These are phyloP conservation scores for Latrodectus elegans DNA, from an alignment of 2,888 invertebrate genomes.

Conservation along the genomic window DNA sequence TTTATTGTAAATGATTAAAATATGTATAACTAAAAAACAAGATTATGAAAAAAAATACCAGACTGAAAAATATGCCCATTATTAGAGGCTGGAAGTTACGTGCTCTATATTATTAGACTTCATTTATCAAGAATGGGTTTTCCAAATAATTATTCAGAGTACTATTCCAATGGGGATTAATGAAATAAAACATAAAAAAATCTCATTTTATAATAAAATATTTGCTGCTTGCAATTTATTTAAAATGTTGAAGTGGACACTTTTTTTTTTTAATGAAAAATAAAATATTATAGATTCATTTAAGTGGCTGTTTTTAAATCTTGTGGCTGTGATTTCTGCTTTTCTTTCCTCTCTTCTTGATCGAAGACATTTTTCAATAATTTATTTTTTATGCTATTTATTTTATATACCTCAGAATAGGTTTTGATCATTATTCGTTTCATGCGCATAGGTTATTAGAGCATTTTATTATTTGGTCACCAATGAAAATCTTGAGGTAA, in stretches of 20 bases:
- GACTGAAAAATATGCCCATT: conserved; percentile 51
- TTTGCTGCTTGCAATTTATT: background rate
- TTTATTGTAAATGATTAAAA: conserved; percentile 32
- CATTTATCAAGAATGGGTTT: conserved; percentile 53
- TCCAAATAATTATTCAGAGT: background rate
- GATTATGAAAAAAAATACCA: conserved; percentile 30
- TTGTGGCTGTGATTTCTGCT: too few species aligned
- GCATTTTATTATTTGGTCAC: too few species aligned
- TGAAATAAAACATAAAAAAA: background rate
- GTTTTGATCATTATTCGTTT: too few species aligned
- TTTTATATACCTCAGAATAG: too few species aligned
- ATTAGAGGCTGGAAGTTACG: conserved; percentile 34
- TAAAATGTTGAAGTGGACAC: background rate
- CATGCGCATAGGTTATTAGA: too few species aligned
- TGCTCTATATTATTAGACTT: conserved; percentile 57
- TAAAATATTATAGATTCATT: background rate
- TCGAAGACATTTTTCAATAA: too few species aligned
- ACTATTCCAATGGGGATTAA: background rate
- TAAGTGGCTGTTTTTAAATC: too few species aligned
- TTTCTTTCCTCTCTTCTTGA: too few species aligned
- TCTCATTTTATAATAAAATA: background rate
- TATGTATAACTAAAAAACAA: conserved; percentile 16
- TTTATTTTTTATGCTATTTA: too few species aligned
- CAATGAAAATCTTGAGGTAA: too few species aligned
- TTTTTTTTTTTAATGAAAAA: background rate